Evolutionary conservation across 2,797 vertebrate species (phyloP).

Genomic region (Sylvilagus floridanus): DNA sequence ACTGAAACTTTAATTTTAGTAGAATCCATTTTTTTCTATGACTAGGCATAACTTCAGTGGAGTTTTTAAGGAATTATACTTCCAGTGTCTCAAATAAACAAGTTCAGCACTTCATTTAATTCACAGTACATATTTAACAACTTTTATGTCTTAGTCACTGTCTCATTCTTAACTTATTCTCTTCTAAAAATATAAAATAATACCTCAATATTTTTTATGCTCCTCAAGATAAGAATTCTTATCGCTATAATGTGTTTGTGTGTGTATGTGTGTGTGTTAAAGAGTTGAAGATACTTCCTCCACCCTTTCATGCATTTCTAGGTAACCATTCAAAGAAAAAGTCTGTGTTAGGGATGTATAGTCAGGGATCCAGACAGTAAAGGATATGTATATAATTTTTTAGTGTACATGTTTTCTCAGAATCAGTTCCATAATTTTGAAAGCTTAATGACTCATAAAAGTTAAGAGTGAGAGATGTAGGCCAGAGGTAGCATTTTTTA

Average conservation of each 20-base stretch:
- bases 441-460: neutral
- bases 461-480: neutral
- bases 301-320: neutral
- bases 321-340: neutral
- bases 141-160: neutral
- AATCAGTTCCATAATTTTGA: neutral
- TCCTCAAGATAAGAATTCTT: neutral
- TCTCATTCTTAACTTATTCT: neutral
- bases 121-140: neutral
- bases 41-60: neutral
- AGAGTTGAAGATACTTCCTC: neutral
- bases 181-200: neutral
- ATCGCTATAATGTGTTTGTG: neutral
- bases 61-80: constrained; percentile 1
- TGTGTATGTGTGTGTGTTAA: neutral
- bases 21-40: neutral
- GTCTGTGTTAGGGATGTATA: neutral
- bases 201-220: too few relatives aligned
- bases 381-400: neutral
- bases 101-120: neutral
- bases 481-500: neutral
- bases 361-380: neutral
- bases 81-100: neutral
- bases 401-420: neutral
- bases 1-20: neutral